Conservation (phyloP, 2,113 vertebrate genomes). For the Chunga burmeisteri region DNA sequence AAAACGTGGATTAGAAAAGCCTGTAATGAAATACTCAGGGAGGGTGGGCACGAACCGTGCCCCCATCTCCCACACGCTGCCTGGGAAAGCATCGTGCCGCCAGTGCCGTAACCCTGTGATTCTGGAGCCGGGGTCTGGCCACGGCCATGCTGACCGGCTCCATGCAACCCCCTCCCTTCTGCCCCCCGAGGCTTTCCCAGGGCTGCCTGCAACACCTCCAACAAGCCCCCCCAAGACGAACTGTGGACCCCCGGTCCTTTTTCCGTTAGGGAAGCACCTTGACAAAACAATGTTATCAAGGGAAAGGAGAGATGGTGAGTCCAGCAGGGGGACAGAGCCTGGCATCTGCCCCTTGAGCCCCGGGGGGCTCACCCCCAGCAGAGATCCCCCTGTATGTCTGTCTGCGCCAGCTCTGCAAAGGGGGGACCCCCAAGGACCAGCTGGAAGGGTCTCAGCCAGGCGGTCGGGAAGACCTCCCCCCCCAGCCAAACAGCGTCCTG, state of each 20-base stretch:
- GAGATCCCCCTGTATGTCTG: not conserved
- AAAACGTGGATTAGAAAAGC: not conserved
- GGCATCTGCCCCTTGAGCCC: not conserved
- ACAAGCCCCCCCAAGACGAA: not conserved
- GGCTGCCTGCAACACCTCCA: not conserved
- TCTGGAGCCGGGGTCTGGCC: not conserved
- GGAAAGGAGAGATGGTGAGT: not conserved
- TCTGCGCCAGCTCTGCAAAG: not conserved
- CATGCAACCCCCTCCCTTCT: not conserved
- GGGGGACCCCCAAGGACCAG: accelerated
- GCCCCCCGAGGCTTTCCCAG: not conserved
- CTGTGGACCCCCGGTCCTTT: not conserved
- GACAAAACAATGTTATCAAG: not conserved
- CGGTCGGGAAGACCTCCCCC: not conserved
- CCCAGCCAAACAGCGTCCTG: not conserved
- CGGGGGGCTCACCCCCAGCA: accelerated
- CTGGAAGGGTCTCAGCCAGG: not conserved
- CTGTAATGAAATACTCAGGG: not conserved
- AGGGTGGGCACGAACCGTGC: not conserved
- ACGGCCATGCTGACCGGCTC: accelerated
- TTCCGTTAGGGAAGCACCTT: not conserved
- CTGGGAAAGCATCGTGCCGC: too few relatives aligned
- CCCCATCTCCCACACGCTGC: not conserved
- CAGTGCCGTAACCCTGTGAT: too few relatives aligned
- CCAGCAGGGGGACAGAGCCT: not conserved